Evolutionary conservation across 2,797 vertebrate genomes (phyloP).

Genomic region (Enteromius mattozi): DNA sequence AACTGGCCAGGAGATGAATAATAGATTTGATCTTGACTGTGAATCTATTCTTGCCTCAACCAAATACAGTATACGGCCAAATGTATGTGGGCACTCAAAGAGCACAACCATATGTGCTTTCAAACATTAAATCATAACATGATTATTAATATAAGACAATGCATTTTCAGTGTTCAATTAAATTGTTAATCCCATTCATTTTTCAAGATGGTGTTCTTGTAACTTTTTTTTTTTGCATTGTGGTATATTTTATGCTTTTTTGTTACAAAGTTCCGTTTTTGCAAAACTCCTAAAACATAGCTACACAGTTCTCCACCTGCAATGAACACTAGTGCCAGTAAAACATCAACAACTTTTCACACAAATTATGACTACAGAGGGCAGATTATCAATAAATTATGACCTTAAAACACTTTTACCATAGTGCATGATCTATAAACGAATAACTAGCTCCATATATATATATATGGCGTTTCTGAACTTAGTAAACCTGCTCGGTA

Average conservation of each 20-base stretch:
- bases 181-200: not conserved
- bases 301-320: not conserved
- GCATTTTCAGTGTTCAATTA: not conserved
- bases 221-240: not conserved
- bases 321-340: no score
- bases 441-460: no score
- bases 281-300: not conserved
- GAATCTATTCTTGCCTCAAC: not conserved
- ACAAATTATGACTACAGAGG: no score
- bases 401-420: no score
- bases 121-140: not conserved
- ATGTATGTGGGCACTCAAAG: not conserved
- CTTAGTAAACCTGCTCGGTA: not conserved
- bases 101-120: not conserved
- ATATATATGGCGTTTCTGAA: no score
- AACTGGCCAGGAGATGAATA: constrained; percentile 23
- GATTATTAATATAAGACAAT: not conserved
- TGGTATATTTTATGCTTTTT: not conserved
- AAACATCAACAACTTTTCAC: no score
- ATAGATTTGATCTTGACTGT: not conserved
- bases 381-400: no score
- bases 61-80: not conserved
- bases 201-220: not conserved
- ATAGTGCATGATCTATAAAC: no score
- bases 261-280: not conserved